Base-by-base conservation (phyloP, 1,140 invertebrate species). In the Platyscapa corneri region DNA sequence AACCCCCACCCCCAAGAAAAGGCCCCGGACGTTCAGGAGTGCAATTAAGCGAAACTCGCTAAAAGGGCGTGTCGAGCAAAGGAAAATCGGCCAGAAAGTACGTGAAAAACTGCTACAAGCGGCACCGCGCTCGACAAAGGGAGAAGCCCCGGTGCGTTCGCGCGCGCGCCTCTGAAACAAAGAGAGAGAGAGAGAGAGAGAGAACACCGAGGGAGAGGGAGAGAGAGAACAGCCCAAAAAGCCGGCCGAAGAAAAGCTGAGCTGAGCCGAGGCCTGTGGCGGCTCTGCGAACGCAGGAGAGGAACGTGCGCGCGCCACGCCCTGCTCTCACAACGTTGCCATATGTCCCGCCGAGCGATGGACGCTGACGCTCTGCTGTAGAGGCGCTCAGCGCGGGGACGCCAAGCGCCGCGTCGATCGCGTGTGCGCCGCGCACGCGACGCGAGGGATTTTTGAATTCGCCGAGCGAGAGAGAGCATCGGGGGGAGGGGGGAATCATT, bases 281-380 rank as follows among this genome's bases (percentile, higher is more conserved):
- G 1, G 64, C 0, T 32, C n/a, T 30, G 16, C 67, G 1, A 39
- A 39, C 3, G 67, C 67, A 86, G 86, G 86, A 86, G 86, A 88
- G 84, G 83, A 87, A 87, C 64, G 30, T 42, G 56, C 27, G 70
- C 88, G 90, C 89, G 90, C 90, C 90, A 91, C 90, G 90, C 90
- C 90, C 90, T 91, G 89, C 86, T 89, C 87, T 67, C 56, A 89
- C 90, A 88, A 90, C 87, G 89, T 90, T 89, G 89, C 90, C 90
- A 89, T 90, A 88, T 89, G 87, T 89, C 87, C 89, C 77, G 83
- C 32, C 56, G 83, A 79, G 83, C 82, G 88, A 91, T 90, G 88
- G 90, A 91, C 89, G 88, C 88, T 89, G 88, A 87, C 85, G 89
- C 90, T 74, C 30, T 46, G 42, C 42, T 75, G 23, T 86, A 74